These are phyloP conservation scores for Sciurus vulgaris DNA, from an alignment of 2,797 vertebrate species.

Conservation along the genomic window DNA sequence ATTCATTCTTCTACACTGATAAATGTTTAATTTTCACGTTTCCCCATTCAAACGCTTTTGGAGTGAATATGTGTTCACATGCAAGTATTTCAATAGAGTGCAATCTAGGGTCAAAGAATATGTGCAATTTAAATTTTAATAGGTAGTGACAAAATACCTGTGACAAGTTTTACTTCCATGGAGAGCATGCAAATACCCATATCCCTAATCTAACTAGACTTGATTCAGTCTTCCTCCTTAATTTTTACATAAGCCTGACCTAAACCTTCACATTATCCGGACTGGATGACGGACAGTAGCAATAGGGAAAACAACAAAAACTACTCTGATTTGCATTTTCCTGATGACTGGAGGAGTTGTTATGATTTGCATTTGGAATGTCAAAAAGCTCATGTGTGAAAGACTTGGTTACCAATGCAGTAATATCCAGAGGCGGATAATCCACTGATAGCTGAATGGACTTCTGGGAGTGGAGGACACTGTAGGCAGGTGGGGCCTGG, in stretches of 20 bases:
- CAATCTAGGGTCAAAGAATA: neutral
- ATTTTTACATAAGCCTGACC: neutral
- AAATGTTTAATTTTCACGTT: slow-evolving; percentile 56
- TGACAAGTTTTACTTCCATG: neutral
- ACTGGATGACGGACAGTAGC: neutral
- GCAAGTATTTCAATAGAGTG: neutral
- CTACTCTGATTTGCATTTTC: neutral
- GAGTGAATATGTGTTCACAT: neutral
- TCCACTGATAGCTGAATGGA: no score
- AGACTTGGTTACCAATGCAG: no score
- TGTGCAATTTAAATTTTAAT: neutral
- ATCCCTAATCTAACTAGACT: neutral
- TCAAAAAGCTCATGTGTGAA: no score
- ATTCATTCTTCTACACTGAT: neutral
- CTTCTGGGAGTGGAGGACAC: no score
- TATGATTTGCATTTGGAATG: neutral
- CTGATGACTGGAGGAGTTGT: neutral
- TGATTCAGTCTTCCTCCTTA: neutral
- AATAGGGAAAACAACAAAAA: neutral
- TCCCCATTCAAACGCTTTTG: slow-evolving; percentile 8
- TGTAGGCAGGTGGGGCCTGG: no score
- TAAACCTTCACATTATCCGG: neutral
- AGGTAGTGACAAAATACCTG: neutral
- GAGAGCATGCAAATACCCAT: neutral
- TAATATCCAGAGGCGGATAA: no score